phyloP scores from a whole-genome alignment of 2,888 invertebrate genomes.

The Eulithis testata region DNA sequence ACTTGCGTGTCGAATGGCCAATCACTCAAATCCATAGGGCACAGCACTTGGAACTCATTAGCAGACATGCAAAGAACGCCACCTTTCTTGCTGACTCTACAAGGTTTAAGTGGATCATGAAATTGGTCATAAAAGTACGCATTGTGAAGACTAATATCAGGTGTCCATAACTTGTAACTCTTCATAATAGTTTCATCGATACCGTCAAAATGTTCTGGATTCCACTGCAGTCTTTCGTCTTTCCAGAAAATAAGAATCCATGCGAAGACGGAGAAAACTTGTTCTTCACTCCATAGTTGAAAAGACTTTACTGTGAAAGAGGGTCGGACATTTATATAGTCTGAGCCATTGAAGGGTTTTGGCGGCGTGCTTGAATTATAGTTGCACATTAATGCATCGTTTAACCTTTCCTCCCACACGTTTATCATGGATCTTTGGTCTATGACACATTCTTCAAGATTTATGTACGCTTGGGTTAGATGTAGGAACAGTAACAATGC shows the following conservation, averaged over 20 bases:
- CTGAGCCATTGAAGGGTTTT: slow-evolving; percentile 13
- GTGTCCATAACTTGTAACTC: slow-evolving; percentile 46
- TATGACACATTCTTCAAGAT: slow-evolving; percentile 27
- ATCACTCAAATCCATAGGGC: slow-evolving; percentile 36
- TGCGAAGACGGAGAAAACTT: slow-evolving; percentile 44
- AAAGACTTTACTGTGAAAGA: slow-evolving; percentile 50
- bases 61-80: slow-evolving; percentile 16
- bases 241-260: slow-evolving; percentile 45
- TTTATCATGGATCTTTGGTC: slow-evolving; percentile 35
- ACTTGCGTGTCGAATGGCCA: slow-evolving; percentile 50
- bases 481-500: slow-evolving; percentile 24
- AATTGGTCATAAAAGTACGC: slow-evolving; percentile 18
- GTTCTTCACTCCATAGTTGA: slow-evolving; percentile 43
- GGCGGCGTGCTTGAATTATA: slow-evolving; percentile 10
- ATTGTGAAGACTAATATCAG: slow-evolving; percentile 46
- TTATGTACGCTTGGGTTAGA: slow-evolving; percentile 9
- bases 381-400: slow-evolving; percentile 34
- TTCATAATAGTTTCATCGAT: slow-evolving; percentile 29
- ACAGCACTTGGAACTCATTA: slow-evolving; percentile 24
- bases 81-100: slow-evolving; percentile 34
- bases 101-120: slow-evolving; percentile 17
- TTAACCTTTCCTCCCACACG: slow-evolving; percentile 38
- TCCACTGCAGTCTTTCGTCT: slow-evolving; percentile 55
- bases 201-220: slow-evolving; percentile 49
- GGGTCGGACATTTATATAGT: slow-evolving; percentile 36